A percentile compares a stretch with the other conserved stretches of the same genome.
Conservation (phyloP, 2,888 invertebrate species). For the Plebejus melissa region DNA sequence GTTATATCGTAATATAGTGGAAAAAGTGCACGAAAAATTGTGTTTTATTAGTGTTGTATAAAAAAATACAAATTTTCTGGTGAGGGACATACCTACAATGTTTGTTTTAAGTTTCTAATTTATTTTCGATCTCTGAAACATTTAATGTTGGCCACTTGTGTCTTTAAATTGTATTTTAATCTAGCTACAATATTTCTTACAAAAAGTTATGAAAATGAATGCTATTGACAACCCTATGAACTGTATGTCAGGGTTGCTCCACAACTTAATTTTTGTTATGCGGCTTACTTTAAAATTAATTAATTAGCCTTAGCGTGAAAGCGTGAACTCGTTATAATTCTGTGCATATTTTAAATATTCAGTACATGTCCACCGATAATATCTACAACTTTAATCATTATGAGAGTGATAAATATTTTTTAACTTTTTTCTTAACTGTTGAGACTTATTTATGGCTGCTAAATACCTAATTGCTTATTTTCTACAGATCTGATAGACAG, state of each 20-base stretch:
- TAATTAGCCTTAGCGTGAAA: background rate
- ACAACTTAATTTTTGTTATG: background rate
- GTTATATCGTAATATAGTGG: too few relatives aligned
- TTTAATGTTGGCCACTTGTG: background rate
- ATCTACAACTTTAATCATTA: background rate
- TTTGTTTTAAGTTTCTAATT: background rate
- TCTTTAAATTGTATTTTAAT: background rate
- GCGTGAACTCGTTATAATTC: constrained; percentile 7
- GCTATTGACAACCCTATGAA: background rate
- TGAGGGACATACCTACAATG: background rate
- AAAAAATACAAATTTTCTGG: background rate
- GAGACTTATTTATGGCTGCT: background rate
- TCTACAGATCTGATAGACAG: background rate
- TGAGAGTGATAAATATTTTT: constrained; percentile 3
- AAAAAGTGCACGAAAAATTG: too few relatives aligned
- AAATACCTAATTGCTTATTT: too few relatives aligned
- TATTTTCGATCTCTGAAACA: background rate
- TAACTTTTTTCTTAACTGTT: background rate
- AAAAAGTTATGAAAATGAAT: background rate
- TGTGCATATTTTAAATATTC: background rate
- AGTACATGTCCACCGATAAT: background rate
- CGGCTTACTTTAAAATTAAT: background rate
- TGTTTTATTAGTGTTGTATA: background rate
- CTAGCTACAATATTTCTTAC: background rate
- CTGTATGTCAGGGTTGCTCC: background rate